Percentiles rank a stretch among this genome's conserved stretches.
Conservation (phyloP, 2,113 vertebrate genomes). For the Ciconia stormi region DNA sequence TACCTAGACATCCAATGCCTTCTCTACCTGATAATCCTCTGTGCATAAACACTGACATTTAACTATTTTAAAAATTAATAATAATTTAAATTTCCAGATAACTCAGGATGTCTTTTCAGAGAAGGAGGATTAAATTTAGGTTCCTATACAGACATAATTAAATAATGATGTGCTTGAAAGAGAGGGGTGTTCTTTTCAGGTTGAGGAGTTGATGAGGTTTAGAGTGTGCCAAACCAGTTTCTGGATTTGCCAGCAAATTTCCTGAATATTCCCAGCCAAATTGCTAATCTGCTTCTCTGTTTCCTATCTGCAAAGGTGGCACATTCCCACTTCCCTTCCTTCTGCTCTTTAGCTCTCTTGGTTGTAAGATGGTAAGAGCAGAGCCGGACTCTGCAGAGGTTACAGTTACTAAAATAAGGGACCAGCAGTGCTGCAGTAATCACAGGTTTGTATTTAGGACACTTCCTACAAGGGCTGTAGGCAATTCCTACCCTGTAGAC, state of each 20-base stretch:
- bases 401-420: not conserved
- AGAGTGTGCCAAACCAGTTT: not conserved
- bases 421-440: not conserved
- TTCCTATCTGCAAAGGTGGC: not conserved
- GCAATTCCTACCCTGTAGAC: no score
- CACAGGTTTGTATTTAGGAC: not conserved
- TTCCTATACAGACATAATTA: not conserved
- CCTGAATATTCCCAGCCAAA: not conserved
- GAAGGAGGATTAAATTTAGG: not conserved
- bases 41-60: not conserved
- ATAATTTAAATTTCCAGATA: not conserved
- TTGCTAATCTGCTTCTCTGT: not conserved
- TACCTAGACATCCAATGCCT: not conserved
- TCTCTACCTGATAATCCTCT: not conserved
- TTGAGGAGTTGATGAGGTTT: not conserved
- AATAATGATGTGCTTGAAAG: not conserved
- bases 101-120: not conserved
- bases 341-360: not conserved
- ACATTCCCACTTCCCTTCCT: not conserved
- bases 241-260: constrained; percentile 2
- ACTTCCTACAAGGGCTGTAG: not conserved
- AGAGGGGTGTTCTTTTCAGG: not conserved
- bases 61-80: constrained; percentile 5
- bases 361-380: not conserved
- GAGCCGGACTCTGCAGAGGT: not conserved